Percentiles rank a stretch among this genome's conserved stretches.
These are phyloP conservation scores for Dusona sp. DNA, from an alignment of 2,888 invertebrate species.

Conservation along the genomic window DNA sequence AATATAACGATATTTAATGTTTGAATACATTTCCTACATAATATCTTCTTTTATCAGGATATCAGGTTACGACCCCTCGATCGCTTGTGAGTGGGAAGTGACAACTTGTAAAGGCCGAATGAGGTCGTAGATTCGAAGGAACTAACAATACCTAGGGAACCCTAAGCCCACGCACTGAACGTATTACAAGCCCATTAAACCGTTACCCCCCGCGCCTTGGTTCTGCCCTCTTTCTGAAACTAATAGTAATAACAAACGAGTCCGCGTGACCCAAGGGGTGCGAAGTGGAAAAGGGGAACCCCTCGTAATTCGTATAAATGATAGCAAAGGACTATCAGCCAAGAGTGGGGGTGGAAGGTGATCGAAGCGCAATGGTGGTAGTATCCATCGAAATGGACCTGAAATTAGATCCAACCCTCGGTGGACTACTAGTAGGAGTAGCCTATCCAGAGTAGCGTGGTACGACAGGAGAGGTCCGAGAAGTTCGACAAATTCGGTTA, in stretches of 20 bases:
- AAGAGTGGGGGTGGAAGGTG: conserved; percentile 63
- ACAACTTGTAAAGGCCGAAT: conserved; percentile 43
- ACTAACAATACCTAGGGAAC: conserved; percentile 47
- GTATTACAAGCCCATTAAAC: conserved; percentile 73
- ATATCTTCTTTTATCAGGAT: conserved; percentile 5
- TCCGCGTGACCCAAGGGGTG: conserved; percentile 69
- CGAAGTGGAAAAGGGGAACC: conserved; percentile 72
- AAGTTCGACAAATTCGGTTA: conserved; percentile 84
- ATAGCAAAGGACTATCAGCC: conserved; percentile 79
- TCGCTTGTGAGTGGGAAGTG: conserved; percentile 48
- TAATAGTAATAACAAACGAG: conserved; percentile 76
- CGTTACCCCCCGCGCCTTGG: conserved; percentile 38
- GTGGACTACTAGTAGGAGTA: conserved; percentile 54
- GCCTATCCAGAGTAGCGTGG: conserved; percentile 33
- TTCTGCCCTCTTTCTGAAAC: conserved; percentile 58
- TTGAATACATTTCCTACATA: neutral
- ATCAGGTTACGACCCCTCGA: conserved; percentile 9
- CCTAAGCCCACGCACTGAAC: conserved; percentile 50
- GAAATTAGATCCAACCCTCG: conserved; percentile 83
- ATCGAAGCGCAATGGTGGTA: conserved; percentile 62
- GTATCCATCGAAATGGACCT: conserved; percentile 82
- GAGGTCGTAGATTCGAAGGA: conserved; percentile 25
- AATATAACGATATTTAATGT: neutral
- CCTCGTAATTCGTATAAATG: conserved; percentile 84
- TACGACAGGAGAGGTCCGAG: conserved; percentile 78